Base-by-base conservation (phyloP, 2,888 invertebrate species). In the Perithous albicinctus region DNA sequence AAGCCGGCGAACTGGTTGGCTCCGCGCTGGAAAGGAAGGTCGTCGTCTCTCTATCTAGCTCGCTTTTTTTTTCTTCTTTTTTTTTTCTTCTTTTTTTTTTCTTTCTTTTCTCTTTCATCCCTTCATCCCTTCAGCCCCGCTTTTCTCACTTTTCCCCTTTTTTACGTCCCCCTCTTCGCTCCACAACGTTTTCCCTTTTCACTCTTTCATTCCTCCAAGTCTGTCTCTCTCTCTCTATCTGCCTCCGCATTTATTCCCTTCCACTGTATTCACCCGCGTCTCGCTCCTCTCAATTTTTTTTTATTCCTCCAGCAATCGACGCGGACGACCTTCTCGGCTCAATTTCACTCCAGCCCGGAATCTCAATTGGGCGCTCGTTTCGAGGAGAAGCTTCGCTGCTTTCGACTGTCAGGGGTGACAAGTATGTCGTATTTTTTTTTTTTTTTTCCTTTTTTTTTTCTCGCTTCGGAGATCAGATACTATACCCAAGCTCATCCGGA, bases 351-450 rank as follows among this genome's bases (percentile, higher is more conserved):
- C 75, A 61, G 41, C 66, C 73, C 61, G 82, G 85, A 84, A 79
- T 78, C 82, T 86, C 78, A 78, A 86, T 82, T 77, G 79, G 66
- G 79, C 83, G 63, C 76, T 74, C 83, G 78, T 80, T 83, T 69
- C 74, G 83, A 73, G 74, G 73, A 76, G 78, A 84, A 69, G 72
- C 51, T 72, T 18, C 43, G 54, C 43, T 74, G 18, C 66, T 82
- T 72, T 32, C 43, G 29, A 51, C 38, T 75, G 74, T 75, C 74
- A 75, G 54, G 64, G 54, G 56, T 72, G 80, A 80, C 70, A 46
- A 70, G 70, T 80, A 61, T 56, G 66, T 69, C 80, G 72, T 59
- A 76, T 76, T 78, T 82, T 63, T n/a, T n/a, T n/a, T n/a, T n/a
- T n/a, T n/a, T 46, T 67, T 48, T 64, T 48, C 7, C 20, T 20